phyloP scores from a whole-genome alignment of 2,888 invertebrate species.

The Phoenoteleia sp. region DNA sequence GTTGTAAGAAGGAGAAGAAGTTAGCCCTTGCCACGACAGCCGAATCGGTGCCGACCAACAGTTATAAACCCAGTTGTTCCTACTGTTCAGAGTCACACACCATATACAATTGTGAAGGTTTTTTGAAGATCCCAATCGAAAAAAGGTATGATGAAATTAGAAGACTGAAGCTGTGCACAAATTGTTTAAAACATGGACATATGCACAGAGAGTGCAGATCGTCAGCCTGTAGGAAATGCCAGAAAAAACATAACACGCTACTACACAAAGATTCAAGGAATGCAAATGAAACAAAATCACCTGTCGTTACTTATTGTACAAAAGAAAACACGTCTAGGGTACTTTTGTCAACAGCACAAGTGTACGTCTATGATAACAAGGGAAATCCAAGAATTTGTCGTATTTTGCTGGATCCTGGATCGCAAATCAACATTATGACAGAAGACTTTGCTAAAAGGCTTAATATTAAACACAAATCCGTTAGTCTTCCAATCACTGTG shows the following conservation, averaged over 20 bases:
- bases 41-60: not conserved
- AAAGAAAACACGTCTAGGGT: not conserved
- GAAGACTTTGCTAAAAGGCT: not conserved
- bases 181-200: constrained; percentile 17
- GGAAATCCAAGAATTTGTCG: not conserved
- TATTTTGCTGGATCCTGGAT: not conserved
- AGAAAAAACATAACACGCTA: constrained; percentile 5
- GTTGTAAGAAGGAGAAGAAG: not conserved
- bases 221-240: constrained; percentile 33
- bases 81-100: not conserved
- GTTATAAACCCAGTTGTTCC: not conserved
- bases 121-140: not conserved
- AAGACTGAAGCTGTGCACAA: constrained; percentile 10
- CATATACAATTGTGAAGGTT: not conserved
- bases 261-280: not conserved
- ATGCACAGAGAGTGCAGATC: constrained; percentile 24
- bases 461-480: not conserved
- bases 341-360: not conserved
- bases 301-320: not conserved
- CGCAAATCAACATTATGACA: not conserved
- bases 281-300: not conserved
- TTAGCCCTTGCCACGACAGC: not conserved
- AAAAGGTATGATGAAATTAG: not conserved
- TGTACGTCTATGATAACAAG: not conserved
- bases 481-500: not conserved